Conservation (phyloP, 2,888 invertebrate species). For the Apantesis nais region DNA sequence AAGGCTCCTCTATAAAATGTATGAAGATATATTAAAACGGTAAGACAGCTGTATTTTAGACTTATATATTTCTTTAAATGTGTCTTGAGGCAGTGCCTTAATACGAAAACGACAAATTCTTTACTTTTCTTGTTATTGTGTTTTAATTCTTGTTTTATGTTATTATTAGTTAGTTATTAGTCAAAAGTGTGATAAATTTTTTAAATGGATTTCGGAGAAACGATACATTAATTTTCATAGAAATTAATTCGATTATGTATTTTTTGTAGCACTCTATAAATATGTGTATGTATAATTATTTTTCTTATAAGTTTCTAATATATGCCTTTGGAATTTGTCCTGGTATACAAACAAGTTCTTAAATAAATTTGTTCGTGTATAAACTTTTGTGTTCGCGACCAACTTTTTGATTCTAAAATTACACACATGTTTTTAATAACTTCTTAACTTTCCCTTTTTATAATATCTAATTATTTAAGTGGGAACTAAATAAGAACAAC, state of each 20-base stretch:
- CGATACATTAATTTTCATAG: too few relatives aligned
- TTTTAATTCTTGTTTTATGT: not conserved
- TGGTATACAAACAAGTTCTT: not conserved
- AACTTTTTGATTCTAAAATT: not conserved
- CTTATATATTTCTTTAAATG: not conserved
- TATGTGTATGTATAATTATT: not conserved
- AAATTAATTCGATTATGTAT: not conserved
- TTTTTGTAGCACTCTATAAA: not conserved
- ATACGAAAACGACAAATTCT: not conserved
- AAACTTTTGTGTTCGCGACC: not conserved
- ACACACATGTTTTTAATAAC: not conserved
- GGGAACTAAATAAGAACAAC: not conserved
- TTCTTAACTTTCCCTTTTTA: not conserved
- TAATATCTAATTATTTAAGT: not conserved
- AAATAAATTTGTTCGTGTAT: not conserved
- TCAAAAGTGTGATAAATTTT: too few relatives aligned
- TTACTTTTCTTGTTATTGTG: not conserved
- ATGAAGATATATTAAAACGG: not conserved
- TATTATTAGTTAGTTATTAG: too few relatives aligned
- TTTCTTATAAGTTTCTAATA: not conserved
- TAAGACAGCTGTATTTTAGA: not conserved
- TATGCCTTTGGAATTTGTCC: not conserved
- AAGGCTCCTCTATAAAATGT: not conserved
- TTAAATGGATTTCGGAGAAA: too few relatives aligned
- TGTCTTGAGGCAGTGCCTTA: not conserved